Percentiles rank a stretch among this genome's conserved stretches.
Evolutionary conservation across 2,113 vertebrate species (phyloP).

Genomic region (Phalacrocorax pelagicus): DNA sequence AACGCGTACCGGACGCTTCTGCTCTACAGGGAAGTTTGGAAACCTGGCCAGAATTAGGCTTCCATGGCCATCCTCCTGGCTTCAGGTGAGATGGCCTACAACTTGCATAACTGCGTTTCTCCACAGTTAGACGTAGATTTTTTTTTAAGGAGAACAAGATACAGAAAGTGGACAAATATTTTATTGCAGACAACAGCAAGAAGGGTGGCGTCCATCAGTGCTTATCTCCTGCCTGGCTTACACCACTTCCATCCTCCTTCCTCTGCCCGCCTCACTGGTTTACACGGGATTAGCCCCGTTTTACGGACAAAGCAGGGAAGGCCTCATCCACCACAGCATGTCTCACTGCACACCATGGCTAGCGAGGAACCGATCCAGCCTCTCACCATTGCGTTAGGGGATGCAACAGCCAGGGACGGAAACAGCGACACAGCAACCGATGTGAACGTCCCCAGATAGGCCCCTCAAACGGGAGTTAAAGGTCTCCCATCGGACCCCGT

Average conservation of each 20-base stretch:
- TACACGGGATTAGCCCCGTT: neutral
- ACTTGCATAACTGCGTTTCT: rapidly evolving
- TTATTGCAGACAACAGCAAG: neutral
- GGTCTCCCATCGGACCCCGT: rapidly evolving
- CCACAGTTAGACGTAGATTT: rapidly evolving
- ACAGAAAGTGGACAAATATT: neutral
- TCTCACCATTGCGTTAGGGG: rapidly evolving
- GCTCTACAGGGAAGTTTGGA: neutral
- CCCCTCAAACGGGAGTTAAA: neutral
- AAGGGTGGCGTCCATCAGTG: neutral
- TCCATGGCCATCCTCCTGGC: rapidly evolving
- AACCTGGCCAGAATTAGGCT: neutral
- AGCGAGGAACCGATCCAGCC: neutral
- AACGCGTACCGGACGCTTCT: rapidly evolving
- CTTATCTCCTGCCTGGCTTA: neutral
- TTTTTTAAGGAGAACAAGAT: neutral
- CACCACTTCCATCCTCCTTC: neutral
- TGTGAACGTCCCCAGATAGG: neutral
- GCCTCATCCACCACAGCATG: rapidly evolving
- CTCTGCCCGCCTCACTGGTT: conserved; percentile 30
- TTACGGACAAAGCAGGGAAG: neutral
- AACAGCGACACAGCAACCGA: neutral
- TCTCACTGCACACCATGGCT: rapidly evolving
- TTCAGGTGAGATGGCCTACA: neutral
- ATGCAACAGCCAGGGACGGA: rapidly evolving